Evolutionary conservation across 2,797 vertebrate genomes (phyloP).

Genomic region (Danio tinwini): DNA sequence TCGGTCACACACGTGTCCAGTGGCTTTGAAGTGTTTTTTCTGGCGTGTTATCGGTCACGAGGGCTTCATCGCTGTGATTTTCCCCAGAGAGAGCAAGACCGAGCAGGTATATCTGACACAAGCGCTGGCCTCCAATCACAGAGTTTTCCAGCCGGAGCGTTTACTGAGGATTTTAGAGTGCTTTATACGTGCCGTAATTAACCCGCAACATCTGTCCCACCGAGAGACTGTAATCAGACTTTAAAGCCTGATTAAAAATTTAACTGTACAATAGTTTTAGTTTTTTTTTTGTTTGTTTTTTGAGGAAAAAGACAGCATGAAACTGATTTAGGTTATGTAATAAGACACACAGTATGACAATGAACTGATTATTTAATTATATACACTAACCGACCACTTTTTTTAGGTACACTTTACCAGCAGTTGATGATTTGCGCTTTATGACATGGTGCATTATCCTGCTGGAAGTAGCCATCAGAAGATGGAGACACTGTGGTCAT

Average conservation of each 20-base stretch:
- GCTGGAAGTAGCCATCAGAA: no score
- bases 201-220: conserved; percentile 17
- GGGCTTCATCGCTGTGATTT: conserved; percentile 65
- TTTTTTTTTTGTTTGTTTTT: no score
- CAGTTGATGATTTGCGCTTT: no score
- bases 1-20: conserved; percentile 77
- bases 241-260: conserved; percentile 23
- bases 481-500: no score
- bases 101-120: conserved; percentile 69
- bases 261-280: background rate
- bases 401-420: no score
- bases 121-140: conserved; percentile 75
- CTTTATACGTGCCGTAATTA: conserved; percentile 62
- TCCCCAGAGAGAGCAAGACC: conserved; percentile 26
- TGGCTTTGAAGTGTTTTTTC: conserved; percentile 75
- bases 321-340: background rate
- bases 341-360: background rate
- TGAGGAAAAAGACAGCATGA: background rate
- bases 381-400: no score
- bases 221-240: conserved; percentile 16
- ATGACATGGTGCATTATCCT: no score
- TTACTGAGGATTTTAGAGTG: conserved; percentile 68
- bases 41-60: conserved; percentile 68
- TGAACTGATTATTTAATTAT: background rate
- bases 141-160: conserved; percentile 43